phyloP scores from a whole-genome alignment of 2,113 vertebrate genomes.

The Gopherus flavomarginatus region DNA sequence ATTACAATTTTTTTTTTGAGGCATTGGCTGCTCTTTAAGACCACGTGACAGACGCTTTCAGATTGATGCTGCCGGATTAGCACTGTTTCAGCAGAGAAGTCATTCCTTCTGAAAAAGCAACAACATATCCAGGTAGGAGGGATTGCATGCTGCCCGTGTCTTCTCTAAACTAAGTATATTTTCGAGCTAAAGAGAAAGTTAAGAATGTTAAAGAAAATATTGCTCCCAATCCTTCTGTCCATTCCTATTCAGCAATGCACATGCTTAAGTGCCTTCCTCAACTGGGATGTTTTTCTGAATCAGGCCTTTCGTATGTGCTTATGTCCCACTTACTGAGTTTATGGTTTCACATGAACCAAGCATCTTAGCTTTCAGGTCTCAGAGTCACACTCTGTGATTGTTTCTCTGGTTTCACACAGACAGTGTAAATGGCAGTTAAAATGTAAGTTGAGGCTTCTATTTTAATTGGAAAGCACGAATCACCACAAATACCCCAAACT shows the following conservation, averaged over 20 bases:
- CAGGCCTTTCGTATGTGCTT: neutral
- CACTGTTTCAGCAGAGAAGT: neutral
- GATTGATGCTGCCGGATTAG: neutral
- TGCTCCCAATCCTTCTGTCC: slow-evolving; percentile 40
- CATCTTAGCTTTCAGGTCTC: neutral
- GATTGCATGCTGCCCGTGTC: neutral
- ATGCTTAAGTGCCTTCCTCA: neutral
- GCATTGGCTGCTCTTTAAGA: neutral
- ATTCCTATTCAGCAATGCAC: slow-evolving; percentile 31
- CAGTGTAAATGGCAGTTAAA: neutral
- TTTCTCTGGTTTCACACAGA: neutral
- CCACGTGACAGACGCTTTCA: neutral
- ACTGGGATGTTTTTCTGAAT: neutral
- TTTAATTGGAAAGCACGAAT: neutral
- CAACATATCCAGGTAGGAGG: neutral
- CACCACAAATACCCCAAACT: neutral
- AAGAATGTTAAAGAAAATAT: neutral
- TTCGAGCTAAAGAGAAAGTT: neutral
- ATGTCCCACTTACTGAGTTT: slow-evolving; percentile 22
- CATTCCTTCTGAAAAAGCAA: neutral
- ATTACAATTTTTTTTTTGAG: neutral
- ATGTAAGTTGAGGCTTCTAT: neutral
- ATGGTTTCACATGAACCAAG: neutral
- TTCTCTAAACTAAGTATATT: slow-evolving; percentile 17
- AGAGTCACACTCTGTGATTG: neutral